A percentile compares a stretch with the other conserved stretches of the same genome.
Conservation (phyloP, 2,113 vertebrate species). For the Cochlearius cochlearius region DNA sequence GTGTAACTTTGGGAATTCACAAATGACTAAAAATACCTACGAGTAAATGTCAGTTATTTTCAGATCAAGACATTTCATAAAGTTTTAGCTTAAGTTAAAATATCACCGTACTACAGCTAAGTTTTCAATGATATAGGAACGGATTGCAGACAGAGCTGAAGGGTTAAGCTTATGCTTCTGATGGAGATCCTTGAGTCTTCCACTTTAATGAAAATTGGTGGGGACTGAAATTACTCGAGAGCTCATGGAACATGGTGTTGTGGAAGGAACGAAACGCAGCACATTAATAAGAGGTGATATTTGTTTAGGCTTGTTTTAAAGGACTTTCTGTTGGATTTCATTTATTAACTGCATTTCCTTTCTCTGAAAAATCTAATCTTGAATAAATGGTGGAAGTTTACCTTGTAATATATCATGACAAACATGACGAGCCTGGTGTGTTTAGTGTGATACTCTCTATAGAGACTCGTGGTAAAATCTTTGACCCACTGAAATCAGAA, state of each 20-base stretch:
- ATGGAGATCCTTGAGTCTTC: neutral
- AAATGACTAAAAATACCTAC: neutral
- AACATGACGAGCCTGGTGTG: neutral
- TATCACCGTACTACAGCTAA: neutral
- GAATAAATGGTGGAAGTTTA: neutral
- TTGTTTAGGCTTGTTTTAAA: neutral
- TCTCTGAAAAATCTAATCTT: slow-evolving; percentile 6
- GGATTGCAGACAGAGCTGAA: neutral
- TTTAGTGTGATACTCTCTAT: neutral
- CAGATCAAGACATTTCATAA: neutral
- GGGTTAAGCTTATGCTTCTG: neutral
- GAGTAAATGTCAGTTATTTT: neutral
- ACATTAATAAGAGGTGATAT: neutral
- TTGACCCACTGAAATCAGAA: neutral
- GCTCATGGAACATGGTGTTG: neutral
- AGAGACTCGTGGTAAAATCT: neutral
- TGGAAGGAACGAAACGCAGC: neutral
- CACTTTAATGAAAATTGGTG: neutral
- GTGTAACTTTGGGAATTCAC: neutral
- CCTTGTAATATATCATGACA: neutral
- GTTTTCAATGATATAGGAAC: too few relatives aligned
- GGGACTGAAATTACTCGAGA: neutral
- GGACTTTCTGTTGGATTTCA: neutral
- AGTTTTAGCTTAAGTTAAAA: neutral
- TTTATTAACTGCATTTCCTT: neutral